Base-by-base conservation (phyloP, 2,797 vertebrate species). In the Sebastes taczanowskii region DNA sequence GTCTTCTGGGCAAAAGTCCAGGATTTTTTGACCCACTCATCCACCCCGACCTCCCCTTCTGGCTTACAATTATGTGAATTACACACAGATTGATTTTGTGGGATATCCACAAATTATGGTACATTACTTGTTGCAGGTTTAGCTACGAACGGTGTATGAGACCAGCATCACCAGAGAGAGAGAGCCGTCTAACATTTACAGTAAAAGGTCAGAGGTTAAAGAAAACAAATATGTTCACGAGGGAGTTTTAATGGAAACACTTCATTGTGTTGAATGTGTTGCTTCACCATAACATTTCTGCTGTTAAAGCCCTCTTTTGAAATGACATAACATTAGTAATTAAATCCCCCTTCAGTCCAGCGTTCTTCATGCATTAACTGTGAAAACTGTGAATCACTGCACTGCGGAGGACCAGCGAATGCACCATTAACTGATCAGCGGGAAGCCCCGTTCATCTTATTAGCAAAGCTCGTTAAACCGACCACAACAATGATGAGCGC, bases 391-490 rank as follows among this genome's bases (percentile, higher is more conserved):
- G 38, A 89, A 77, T 88, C 18, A 27, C 80, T 13, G 3, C 32
- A 3, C 82, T 55, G 77, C 23, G 2, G 74, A 78, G 68, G 58
- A 65, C 35, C 73, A 78, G 55, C 14, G 69, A 85, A 85, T 5
- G 78, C 42, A 7, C 66, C 71, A 79, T 90, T 88, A 84, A 72
- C 68, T 2, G 65, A 85, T 80, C 91, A 87, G 89, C 83, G 4
- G 86, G 91, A 87, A 49, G 67, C 87, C 38, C 16, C 49, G 56
- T 92, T 90, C 67, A 71, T 90, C 89, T 90, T 85, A 90, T 92
- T 94, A 92, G 80, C 75, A 30, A 29, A 86, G 80, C 91, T 91
- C 25, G 67, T 92, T 91, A 90, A 92, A 89, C 34, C 61, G 13
- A 72, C 81, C 84, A 11, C 91, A 82, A 86, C 84, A 71, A 63